Percentiles rank a stretch among this genome's conserved stretches.
These are phyloP conservation scores for Sitophilus oryzae DNA, from an alignment of 1,140 invertebrate genomes.

Conservation along the genomic window DNA sequence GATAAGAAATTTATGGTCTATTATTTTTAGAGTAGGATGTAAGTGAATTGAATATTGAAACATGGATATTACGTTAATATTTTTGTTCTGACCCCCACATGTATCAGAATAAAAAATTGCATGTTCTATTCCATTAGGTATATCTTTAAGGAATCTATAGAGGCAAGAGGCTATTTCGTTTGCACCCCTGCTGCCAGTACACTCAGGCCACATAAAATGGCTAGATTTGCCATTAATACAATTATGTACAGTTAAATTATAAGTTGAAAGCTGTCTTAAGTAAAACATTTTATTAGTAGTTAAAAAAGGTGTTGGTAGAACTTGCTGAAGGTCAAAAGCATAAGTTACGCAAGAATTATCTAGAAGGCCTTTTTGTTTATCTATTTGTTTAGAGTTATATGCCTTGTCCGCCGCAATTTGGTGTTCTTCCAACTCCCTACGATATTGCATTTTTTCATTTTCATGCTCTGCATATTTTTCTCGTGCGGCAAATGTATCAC, in stretches of 20 bases:
- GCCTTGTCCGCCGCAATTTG: background rate
- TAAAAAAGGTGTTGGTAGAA: background rate
- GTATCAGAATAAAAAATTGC: background rate
- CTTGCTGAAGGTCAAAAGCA: background rate
- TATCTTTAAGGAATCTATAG: background rate
- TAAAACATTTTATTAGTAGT: background rate
- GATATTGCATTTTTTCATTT: background rate
- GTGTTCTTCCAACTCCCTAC: background rate
- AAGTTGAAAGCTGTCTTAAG: too few species aligned
- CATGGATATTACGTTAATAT: background rate
- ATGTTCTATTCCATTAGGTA: background rate
- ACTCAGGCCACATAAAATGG: background rate
- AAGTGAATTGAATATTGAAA: background rate
- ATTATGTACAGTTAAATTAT: background rate
- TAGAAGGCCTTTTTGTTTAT: background rate
- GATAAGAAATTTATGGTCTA: too few species aligned
- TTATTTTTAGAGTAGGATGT: too few species aligned
- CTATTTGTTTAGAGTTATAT: background rate
- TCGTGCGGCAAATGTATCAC: background rate
- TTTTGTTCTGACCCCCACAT: slow-evolving; percentile 8
- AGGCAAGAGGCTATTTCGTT: background rate
- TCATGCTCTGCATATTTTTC: background rate
- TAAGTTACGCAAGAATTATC: background rate
- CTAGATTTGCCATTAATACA: background rate
- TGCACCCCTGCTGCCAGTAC: background rate